Evolutionary conservation across 2,113 vertebrate genomes (phyloP).

Genomic region (Emydura subglobosa): DNA sequence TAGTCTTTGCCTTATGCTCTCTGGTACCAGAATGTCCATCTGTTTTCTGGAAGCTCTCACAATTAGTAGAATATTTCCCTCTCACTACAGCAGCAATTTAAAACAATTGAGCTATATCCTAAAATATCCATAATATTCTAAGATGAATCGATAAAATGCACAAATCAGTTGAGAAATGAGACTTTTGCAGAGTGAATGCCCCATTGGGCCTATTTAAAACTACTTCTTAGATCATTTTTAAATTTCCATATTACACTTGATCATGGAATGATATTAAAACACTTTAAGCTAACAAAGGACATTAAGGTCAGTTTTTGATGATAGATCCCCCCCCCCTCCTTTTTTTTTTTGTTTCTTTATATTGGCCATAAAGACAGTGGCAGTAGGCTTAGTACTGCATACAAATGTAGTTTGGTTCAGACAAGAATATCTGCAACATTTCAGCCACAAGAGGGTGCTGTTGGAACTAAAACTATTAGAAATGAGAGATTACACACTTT

Average conservation of each 20-base stretch:
- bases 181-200: constrained; percentile 35
- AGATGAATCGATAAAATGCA: neutral
- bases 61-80: neutral
- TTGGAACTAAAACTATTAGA: constrained; percentile 75
- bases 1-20: neutral
- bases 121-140: constrained; percentile 46
- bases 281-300: constrained; percentile 34
- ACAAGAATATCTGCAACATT: neutral
- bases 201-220: constrained; percentile 21
- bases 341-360: constrained; percentile 9
- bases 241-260: constrained; percentile 1
- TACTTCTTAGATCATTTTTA: constrained; percentile 46
- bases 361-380: neutral
- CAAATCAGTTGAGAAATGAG: neutral
- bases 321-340: neutral
- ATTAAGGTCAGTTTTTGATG: constrained; percentile 4
- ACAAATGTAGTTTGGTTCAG: neutral
- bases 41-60: constrained; percentile 26
- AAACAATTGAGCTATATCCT: constrained; percentile 14
- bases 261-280: neutral
- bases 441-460: constrained; percentile 81
- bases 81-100: neutral
- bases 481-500: neutral
- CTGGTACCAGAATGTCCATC: neutral
- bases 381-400: neutral